Base-by-base conservation (phyloP, 2,113 vertebrate genomes). In the Podilymbus podiceps region DNA sequence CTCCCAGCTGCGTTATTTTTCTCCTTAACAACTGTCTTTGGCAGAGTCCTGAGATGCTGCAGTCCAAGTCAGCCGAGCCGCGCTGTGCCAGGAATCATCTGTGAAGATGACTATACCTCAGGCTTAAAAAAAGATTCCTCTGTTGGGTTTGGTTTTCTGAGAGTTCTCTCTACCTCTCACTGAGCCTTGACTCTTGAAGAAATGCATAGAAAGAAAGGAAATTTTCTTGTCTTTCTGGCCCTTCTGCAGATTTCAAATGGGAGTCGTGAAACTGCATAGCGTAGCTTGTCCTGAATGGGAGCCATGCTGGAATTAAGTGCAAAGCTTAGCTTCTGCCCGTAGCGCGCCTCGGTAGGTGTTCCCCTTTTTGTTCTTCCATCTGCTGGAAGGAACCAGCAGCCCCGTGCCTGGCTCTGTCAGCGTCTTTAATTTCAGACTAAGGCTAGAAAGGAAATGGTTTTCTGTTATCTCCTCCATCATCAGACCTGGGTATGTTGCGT, bases 391-490 rank as follows among this genome's bases (percentile, higher is more conserved):
- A 67, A 33, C 23, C 71, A 44, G 49, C 14, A 81, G 20, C 35
- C 11, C 17, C 0, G 3, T 86, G 88, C 17, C 44, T 63, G 76
- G 2, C 77, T 67, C 55, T 88, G 53, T 89, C 90, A 69, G 76
- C 71, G 24, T 79, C 81, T 95, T 95, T 79, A 67, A 88, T 88
- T 94, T 95, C 84, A 91, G 74, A 73, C 58, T 24, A 85, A 82
- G 62, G 58, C 86, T 94, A 91, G 94, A 96, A 96, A 96, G 92
- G 95, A 91, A 92, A 89, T 44, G 88, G 82, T 95, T 93, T 91
- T 92, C 73, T 96, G n/a, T 89, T 93, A 64, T 53, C 52, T 90
- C 63, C 80, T 75, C 76, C 46, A 82, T 92, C 77, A 75, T 82
- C 90, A 91, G 92, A 69, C 80, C 58, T 79, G 60, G 35, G 28